Base-by-base conservation (phyloP, 2,888 invertebrate genomes). In the Drosophila atripex region DNA sequence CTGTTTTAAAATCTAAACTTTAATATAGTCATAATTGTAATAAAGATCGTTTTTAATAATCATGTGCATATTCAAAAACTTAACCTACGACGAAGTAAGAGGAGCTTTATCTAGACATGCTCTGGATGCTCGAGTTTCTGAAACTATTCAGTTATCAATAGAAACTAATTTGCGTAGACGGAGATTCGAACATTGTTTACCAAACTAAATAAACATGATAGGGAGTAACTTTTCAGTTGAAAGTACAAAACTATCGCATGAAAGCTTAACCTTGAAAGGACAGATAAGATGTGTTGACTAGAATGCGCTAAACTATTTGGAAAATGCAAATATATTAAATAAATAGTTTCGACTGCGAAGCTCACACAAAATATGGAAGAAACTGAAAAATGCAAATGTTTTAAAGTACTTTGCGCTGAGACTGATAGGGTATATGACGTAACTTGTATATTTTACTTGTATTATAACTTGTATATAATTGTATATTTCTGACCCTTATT, bases 1-100 rank as follows among this genome's bases (percentile, higher is more conserved):
- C 30, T 47, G 43, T 21, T 63, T 8, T 52, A 52, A 18, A 18
- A 47, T 52, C 39, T 28, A 51, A 58, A 35, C 55, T 64, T 72
- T 72, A 58, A 64, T 32, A 52, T 64, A 71, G 71, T 63, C 54
- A 54, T n/a, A 16, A 18, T n/a, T 35, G n/a, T n/a, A 35, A 35
- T 35, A 35, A 35, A 35, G 35, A 35, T 4, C 14, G n/a, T 35
- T 35, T 35, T n/a, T 35, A 35, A 7, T n/a, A 35, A 35, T 35
- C 14, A 35, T 32, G 12, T 32, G 12, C n/a, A 28, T 28, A 28
- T 28, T 28, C 9, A 9, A 9, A 28, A 28, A 28, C 9, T 28
- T 9, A 28, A 28, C 21, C 21, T 23, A 23, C 4, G 21, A 9
- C 28, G 28, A 28, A 7, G 25, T 25, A 5, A 23, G 25, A 25